These are phyloP conservation scores for Carpatolechia fugitivella DNA, from an alignment of 2,888 invertebrate species.

Conservation along the genomic window DNA sequence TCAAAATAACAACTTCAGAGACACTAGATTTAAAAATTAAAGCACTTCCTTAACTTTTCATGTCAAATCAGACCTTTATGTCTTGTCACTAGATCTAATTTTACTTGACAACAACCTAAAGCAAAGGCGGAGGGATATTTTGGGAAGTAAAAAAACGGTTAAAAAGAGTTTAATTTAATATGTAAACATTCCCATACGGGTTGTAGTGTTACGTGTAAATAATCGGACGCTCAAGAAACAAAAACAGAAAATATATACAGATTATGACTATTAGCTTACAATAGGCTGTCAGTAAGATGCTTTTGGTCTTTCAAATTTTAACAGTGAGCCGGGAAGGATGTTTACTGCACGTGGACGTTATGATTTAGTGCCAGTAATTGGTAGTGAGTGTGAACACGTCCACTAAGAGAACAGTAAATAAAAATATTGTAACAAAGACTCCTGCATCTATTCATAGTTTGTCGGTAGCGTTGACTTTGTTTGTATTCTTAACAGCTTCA, in stretches of 20 bases:
- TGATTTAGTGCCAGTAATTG: constrained; percentile 76
- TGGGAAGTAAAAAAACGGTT: constrained; percentile 36
- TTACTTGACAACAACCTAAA: constrained; percentile 21
- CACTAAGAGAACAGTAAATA: constrained; percentile 68
- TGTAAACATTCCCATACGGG: constrained; percentile 72
- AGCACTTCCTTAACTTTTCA: not conserved
- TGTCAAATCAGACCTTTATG: not conserved
- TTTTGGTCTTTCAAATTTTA: constrained; percentile 63
- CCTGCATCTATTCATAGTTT: constrained; percentile 56
- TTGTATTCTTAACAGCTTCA: constrained; percentile 52
- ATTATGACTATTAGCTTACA: constrained; percentile 71
- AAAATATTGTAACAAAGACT: constrained; percentile 73
- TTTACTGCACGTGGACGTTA: constrained; percentile 71
- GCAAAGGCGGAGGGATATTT: constrained; percentile 29
- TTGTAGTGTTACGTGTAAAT: constrained; percentile 57
- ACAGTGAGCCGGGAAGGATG: constrained; percentile 62
- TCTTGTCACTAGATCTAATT: constrained; percentile 18
- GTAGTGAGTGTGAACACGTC: constrained; percentile 73
- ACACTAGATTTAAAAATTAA: constrained; percentile 10
- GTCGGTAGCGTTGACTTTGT: constrained; percentile 46
- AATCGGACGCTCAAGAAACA: constrained; percentile 48
- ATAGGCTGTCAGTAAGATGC: constrained; percentile 67
- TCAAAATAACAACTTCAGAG: constrained; percentile 17
- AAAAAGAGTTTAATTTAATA: constrained; percentile 56
- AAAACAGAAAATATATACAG: constrained; percentile 57